Evolutionary conservation across 2,113 vertebrate species (phyloP), one percentile per base, ranked within the genome.

Genomic region (Austrofundulus limnaeus): DNA sequence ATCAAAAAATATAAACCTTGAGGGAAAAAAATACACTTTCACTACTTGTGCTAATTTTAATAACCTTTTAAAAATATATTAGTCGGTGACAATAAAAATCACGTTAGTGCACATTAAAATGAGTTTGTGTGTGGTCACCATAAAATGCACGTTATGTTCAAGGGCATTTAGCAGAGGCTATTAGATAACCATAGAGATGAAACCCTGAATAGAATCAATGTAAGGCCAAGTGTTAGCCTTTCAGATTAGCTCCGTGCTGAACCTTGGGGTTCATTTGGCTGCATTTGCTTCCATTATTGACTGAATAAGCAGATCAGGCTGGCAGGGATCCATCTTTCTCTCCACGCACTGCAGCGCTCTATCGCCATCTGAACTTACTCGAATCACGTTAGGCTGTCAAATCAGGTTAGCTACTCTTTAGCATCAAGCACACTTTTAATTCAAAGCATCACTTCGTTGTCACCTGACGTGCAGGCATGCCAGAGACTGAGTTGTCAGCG

Each of bases 401-500:
- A 91, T 91, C 73, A 80, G 83, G 80, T 90, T 90, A 84, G 75
- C 70, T 67, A 61, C 77, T 83, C 77, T 84, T 81, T 78, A 85
- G 83, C 74, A 74, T 83, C 84, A 71, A 86, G 80, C 70, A n/a
- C 68, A 73, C 80, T 88, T 88, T 87, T 89, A 87, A 90, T 90
- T 90, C 86, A 81, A 78, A 83, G 81, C 78, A 67, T 80, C 79
- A 77, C 84, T 86, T 87, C 81, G 83, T 81, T 76, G 62, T 69
- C 72, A 74, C 43, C 54, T 58, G 76, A 66, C 72, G 39, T 77
- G 81, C 83, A 63, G 80, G 84, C 65, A 83, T 78, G 77, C 79
- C 78, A 70, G 62, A 75, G 78, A 67, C 62, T 28, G 66, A 70
- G 71, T 83, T 84, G 86, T 82, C 83, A 81, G 83, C 43, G 83